These are phyloP conservation scores for Pseudolaguvia tuberculata DNA, from an alignment of 2,113 vertebrate species.

Conservation along the genomic window DNA sequence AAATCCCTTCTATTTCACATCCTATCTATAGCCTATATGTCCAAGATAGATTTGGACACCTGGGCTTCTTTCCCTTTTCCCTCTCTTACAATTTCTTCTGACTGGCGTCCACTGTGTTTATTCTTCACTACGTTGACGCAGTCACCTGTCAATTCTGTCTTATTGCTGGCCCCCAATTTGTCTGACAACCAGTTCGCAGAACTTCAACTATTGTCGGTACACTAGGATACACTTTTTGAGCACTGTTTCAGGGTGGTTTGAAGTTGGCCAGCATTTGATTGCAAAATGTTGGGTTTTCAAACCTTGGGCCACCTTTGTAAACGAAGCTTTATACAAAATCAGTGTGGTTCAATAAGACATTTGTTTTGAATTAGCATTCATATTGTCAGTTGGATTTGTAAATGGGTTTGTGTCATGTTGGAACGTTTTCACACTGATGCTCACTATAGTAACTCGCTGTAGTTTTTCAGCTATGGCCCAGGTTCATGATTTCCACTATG, in stretches of 20 bases:
- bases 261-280: constrained; percentile 12
- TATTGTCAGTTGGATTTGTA: constrained; percentile 22
- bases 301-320: too few species aligned
- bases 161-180: constrained; percentile 19
- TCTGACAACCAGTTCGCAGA: constrained; percentile 27
- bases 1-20: constrained; percentile 31
- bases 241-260: constrained; percentile 13
- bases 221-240: background rate
- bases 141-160: constrained; percentile 40
- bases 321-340: too few species aligned
- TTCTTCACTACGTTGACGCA: constrained; percentile 26
- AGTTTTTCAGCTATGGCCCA: constrained; percentile 5
- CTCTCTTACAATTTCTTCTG: too few species aligned
- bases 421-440: constrained; percentile 7
- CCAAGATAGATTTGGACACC: constrained; percentile 41
- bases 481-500: constrained; percentile 21
- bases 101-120: too few species aligned
- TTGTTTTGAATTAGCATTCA: constrained; percentile 25
- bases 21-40: constrained; percentile 25
- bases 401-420: constrained; percentile 23
- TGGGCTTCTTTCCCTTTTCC: constrained; percentile 30
- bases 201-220: constrained; percentile 20
- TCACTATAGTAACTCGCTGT: constrained; percentile 13
- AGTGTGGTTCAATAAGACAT: too few species aligned
- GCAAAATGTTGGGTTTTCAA: constrained; percentile 10